Evolutionary conservation across 2,888 invertebrate species (phyloP).

Genomic region (Panopea generosa): DNA sequence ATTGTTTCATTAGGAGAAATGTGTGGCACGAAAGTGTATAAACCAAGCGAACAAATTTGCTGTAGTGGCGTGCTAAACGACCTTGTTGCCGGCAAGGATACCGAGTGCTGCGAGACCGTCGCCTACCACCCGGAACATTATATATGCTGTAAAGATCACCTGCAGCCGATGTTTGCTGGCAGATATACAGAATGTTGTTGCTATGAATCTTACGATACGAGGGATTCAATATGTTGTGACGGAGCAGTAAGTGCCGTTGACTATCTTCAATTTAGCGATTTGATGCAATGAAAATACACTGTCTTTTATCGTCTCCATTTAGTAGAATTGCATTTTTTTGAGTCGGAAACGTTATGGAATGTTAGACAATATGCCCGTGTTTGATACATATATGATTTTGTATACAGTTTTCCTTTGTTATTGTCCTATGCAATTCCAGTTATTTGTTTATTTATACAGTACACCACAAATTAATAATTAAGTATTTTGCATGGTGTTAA

Average conservation of each 20-base stretch:
- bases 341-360: too few species aligned
- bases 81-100: slow-evolving; percentile 18
- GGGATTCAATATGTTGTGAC: slow-evolving; percentile 37
- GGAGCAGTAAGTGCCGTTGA: slow-evolving; percentile 26
- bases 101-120: slow-evolving; percentile 34
- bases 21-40: slow-evolving; percentile 36
- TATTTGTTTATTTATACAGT: too few species aligned
- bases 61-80: slow-evolving; percentile 39
- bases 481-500: neutral
- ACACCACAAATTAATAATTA: neutral
- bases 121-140: slow-evolving; percentile 13
- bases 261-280: too few species aligned
- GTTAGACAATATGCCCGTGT: too few species aligned
- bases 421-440: too few species aligned
- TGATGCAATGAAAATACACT: too few species aligned
- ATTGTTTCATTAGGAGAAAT: neutral
- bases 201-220: slow-evolving; percentile 44
- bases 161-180: slow-evolving; percentile 48
- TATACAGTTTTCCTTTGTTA: too few species aligned
- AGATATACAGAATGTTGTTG: slow-evolving; percentile 45
- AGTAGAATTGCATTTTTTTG: too few species aligned
- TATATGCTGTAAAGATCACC: slow-evolving; percentile 36
- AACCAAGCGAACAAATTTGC: slow-evolving; percentile 37
- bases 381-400: too few species aligned
- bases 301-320: too few species aligned